phyloP scores from a whole-genome alignment of 2,113 vertebrate species.

The Corapipo altera region DNA sequence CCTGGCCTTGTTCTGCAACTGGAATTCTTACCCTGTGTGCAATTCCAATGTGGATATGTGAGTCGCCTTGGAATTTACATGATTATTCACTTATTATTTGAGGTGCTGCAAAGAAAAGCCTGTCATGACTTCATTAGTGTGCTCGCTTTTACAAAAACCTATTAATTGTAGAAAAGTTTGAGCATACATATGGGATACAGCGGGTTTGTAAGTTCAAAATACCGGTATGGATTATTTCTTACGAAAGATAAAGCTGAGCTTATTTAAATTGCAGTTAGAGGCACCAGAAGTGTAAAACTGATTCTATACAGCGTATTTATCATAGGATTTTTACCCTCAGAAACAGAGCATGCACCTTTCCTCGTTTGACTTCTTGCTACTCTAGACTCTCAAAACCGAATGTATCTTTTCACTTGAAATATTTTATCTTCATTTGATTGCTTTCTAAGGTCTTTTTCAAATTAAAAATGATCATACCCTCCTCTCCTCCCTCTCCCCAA shows the following conservation, averaged over 20 bases:
- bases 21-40: neutral
- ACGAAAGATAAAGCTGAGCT: neutral
- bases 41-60: neutral
- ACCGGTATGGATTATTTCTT: neutral
- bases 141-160: neutral
- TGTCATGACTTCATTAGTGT: neutral
- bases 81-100: neutral
- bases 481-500: fast-evolving
- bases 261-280: neutral
- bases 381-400: neutral
- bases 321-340: neutral
- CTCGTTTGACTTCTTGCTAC: neutral
- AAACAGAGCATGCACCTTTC: neutral
- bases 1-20: neutral
- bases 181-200: neutral
- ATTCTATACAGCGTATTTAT: neutral
- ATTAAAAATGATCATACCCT: neutral
- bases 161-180: neutral
- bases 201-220: neutral
- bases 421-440: neutral
- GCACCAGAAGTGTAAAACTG: neutral
- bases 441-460: neutral
- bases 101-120: neutral
- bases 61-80: neutral
- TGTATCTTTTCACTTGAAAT: neutral